A percentile compares a stretch with the other conserved stretches of the same genome.
Conservation (phyloP, 2,113 vertebrate species). For the Sinocyclocheilus anophthalmus region DNA sequence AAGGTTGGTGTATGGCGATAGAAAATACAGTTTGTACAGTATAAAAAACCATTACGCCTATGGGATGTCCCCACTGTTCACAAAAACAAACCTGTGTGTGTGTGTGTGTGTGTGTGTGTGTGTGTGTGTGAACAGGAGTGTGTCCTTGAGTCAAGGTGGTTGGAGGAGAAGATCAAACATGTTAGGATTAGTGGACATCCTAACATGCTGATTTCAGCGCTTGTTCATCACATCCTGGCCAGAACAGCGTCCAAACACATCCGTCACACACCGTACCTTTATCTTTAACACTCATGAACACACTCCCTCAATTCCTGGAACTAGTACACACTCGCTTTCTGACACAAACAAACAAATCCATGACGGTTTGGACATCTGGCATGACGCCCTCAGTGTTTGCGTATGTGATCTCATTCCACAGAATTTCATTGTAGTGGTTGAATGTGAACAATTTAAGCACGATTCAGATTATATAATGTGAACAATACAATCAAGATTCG, state of each 20-base stretch:
- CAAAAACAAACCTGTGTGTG: no score
- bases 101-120: no score
- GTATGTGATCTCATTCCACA: background rate
- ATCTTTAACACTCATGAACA: background rate
- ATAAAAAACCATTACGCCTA: no score
- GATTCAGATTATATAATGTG: background rate
- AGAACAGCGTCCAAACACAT: background rate
- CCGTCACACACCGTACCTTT: constrained; percentile 8
- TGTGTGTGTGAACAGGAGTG: constrained; percentile 17
- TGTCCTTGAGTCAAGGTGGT: constrained; percentile 6
- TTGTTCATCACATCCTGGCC: background rate
- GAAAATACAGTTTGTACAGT: no score
- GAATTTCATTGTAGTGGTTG: background rate
- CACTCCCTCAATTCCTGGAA: background rate
- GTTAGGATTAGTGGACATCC: constrained; percentile 10
- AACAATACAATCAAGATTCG: background rate
- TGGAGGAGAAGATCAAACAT: constrained; percentile 26
- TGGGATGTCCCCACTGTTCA: no score
- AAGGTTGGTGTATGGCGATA: no score
- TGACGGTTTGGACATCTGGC: background rate
- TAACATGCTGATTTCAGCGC: constrained; percentile 22
- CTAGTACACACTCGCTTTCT: background rate
- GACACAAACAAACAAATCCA: background rate
- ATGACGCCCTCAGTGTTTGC: background rate
- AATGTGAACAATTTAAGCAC: background rate